Base-by-base conservation (phyloP, 2,113 vertebrate species). In the Cavia porcellus region DNA sequence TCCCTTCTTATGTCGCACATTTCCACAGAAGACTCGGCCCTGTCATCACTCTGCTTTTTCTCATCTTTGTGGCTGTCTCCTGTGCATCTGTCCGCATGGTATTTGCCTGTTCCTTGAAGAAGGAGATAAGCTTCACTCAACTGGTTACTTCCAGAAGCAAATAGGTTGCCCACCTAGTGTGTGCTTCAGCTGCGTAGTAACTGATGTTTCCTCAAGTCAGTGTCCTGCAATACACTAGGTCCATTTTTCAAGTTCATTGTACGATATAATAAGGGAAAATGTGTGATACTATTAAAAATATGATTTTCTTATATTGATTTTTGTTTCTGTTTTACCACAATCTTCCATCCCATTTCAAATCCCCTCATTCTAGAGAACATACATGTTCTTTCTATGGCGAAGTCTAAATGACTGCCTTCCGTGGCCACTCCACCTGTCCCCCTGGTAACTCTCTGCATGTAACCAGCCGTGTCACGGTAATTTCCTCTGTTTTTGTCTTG, bases 21-120 rank as follows among this genome's bases (percentile, higher is more conserved):
- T 47, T 64, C 20, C 22, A 80, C 1, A 87, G 15, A 96, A 81
- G 85, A 52, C 80, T 14, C 62, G 11, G 15, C 2, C 5, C 2
- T 84, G 7, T 52, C 70, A 45, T 64, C 94, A 55, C 24, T 0
- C 88, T 19, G 0, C 45, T 96, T 20, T 55, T 24, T 1, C 64
- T 93, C 72, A n/a, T 42, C 79, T 64, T 97, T 32, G 66, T 88
- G 95, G 94, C 68, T 94, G 25, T 2, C 30, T 92, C 96, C 89
- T 55, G 90, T 82, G 64, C 47, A 35, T 83, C 50, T 90, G 10
- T 28, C 90, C 66, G 64, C 74, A 59, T 57, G 72, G 66, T n/a
- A n/a, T 77, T 59, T 88, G 70, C 89, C 68, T 70, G 12, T 93
- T 88, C 62, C n/a, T 72, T 85, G 20, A 59, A n/a, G 62, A 42